phyloP scores from a whole-genome alignment of 2,888 invertebrate species.

The Caradrina clavipalpis region DNA sequence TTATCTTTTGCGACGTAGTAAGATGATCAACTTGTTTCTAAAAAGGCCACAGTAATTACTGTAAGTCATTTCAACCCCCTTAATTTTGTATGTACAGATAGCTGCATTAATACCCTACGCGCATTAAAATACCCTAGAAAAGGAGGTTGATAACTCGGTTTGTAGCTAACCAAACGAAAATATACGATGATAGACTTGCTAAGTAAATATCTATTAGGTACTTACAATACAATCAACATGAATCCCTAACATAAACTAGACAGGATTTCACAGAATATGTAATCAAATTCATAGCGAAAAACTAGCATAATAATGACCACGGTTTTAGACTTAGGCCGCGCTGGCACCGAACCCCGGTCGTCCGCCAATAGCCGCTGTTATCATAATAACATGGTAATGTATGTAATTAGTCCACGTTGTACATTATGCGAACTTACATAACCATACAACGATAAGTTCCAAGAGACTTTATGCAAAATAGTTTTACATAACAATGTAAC shows the following conservation, averaged over 20 bases:
- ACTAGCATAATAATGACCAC: conserved; percentile 11
- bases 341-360: conserved; percentile 32
- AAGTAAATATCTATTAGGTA: too few species aligned
- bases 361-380: conserved; percentile 32
- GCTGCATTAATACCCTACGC: too few species aligned
- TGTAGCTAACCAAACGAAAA: too few species aligned
- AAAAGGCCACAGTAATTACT: not conserved
- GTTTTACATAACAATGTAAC: conserved; percentile 39
- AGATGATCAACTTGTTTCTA: not conserved
- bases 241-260: not conserved
- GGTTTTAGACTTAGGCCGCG: conserved; percentile 6
- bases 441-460: conserved; percentile 33
- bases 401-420: conserved; percentile 57
- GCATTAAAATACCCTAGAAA: too few species aligned
- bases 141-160: too few species aligned
- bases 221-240: too few species aligned
- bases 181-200: too few species aligned
- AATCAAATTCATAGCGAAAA: not conserved
- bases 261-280: not conserved
- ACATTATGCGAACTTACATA: conserved; percentile 36
- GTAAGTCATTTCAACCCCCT: conserved; percentile 2
- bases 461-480: conserved; percentile 49
- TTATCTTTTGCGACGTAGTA: not conserved
- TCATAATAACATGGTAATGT: conserved; percentile 60
- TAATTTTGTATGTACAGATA: not conserved